Conservation (phyloP, 2,113 vertebrate genomes). For the Camelus bactrianus region DNA sequence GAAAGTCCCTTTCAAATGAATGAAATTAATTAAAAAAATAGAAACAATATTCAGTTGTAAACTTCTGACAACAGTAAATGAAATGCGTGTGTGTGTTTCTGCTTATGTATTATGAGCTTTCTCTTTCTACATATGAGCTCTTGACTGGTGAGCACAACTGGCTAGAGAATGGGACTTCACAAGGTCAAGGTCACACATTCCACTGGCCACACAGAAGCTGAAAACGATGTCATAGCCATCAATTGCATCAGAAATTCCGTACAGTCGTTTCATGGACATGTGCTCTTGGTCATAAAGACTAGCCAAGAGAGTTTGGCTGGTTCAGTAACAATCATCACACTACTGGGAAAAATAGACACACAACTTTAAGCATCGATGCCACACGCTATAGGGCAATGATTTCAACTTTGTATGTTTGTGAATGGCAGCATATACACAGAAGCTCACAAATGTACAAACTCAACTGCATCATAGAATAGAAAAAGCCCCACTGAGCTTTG, state of each 20-base stretch:
- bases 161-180: conserved; percentile 31
- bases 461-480: background rate
- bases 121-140: background rate
- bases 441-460: background rate
- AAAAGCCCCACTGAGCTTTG: background rate
- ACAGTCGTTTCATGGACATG: background rate
- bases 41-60: conserved; percentile 59
- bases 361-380: conserved; percentile 11
- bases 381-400: background rate
- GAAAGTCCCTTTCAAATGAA: conserved; percentile 59
- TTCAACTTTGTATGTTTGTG: conserved; percentile 23
- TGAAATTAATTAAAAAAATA: conserved; percentile 78
- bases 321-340: background rate
- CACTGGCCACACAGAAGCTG: background rate
- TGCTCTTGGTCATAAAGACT: background rate
- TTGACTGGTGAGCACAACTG: background rate
- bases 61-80: conserved; percentile 44
- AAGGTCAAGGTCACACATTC: conserved; percentile 78
- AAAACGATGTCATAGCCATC: conserved; percentile 14
- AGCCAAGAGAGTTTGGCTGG: background rate
- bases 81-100: background rate
- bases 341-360: background rate
- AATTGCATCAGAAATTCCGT: background rate
- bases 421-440: background rate
- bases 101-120: background rate